Evolutionary conservation across 2,113 vertebrate species (phyloP).

Genomic region (Aphelocoma coerulescens): DNA sequence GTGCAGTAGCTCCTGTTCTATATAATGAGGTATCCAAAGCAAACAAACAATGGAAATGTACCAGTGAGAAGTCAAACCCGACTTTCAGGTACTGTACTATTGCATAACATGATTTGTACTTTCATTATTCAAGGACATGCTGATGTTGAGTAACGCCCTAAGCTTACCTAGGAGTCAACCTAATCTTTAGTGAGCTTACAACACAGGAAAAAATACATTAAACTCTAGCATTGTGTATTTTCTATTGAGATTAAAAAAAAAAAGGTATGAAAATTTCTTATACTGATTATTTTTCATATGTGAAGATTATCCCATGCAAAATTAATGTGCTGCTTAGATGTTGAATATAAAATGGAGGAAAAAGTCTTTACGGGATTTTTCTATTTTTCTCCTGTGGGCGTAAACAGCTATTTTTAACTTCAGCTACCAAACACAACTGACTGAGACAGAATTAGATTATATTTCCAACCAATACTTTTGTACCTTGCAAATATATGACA

Average conservation of each 20-base stretch:
- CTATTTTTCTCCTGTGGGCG: constrained; percentile 33
- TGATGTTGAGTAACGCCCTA: constrained; percentile 22
- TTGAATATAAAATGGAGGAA: not conserved
- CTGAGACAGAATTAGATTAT: constrained; percentile 52
- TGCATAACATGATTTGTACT: constrained; percentile 12
- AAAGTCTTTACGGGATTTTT: constrained; percentile 11
- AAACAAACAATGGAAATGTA: constrained; percentile 59
- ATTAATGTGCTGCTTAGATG: not conserved
- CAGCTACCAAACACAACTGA: constrained; percentile 44
- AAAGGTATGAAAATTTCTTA: not conserved
- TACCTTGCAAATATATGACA: constrained; percentile 42
- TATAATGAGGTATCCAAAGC: not conserved
- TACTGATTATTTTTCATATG: not conserved
- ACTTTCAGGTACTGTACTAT: constrained; percentile 48
- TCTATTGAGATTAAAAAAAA: not conserved
- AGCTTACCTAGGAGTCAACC: not conserved
- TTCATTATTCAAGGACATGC: constrained; percentile 19
- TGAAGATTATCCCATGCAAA: not conserved
- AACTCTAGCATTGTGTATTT: not conserved
- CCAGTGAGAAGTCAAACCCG: constrained; percentile 25
- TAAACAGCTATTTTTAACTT: constrained; percentile 63
- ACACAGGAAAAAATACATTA: not conserved
- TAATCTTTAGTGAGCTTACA: not conserved
- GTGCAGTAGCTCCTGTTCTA: not conserved
- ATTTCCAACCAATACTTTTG: constrained; percentile 37